phyloP scores from a whole-genome alignment of 1,140 invertebrate genomes.

The Mya arenaria region DNA sequence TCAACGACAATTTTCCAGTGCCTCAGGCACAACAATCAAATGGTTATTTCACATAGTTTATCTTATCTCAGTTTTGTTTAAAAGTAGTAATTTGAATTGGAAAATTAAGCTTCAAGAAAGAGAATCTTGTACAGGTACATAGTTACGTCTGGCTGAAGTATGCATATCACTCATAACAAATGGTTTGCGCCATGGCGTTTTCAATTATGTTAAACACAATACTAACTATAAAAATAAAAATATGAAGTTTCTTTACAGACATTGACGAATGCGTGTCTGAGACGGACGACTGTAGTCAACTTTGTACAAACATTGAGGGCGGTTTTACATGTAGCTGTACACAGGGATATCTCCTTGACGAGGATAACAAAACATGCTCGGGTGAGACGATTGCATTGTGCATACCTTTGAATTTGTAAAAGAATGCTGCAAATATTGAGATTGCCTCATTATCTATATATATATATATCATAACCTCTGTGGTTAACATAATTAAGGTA shows the following conservation, averaged over 20 bases:
- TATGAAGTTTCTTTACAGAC: conserved; percentile 8
- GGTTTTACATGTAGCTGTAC: background rate
- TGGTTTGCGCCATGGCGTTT: too few relatives aligned
- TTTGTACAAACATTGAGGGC: conserved; percentile 1
- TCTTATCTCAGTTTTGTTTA: too few relatives aligned
- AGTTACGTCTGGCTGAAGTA: too few relatives aligned
- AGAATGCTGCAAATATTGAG: background rate
- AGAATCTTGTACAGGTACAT: too few relatives aligned
- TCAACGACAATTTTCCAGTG: too few relatives aligned
- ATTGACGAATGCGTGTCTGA: background rate
- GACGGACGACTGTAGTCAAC: conserved; percentile 13
- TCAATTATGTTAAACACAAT: too few relatives aligned
- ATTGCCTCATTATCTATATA: background rate
- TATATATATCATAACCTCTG: background rate
- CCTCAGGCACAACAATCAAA: too few relatives aligned
- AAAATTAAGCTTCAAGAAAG: too few relatives aligned
- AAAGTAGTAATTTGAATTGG: too few relatives aligned
- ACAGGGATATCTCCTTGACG: background rate
- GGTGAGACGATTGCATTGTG: background rate
- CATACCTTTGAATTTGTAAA: background rate
- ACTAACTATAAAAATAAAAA: too few relatives aligned
- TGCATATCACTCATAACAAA: too few relatives aligned
- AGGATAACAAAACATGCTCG: background rate
- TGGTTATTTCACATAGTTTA: too few relatives aligned
- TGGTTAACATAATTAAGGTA: background rate